phyloP scores from a whole-genome alignment of 2,888 invertebrate genomes.

The Nasonovia ribisnigri region DNA sequence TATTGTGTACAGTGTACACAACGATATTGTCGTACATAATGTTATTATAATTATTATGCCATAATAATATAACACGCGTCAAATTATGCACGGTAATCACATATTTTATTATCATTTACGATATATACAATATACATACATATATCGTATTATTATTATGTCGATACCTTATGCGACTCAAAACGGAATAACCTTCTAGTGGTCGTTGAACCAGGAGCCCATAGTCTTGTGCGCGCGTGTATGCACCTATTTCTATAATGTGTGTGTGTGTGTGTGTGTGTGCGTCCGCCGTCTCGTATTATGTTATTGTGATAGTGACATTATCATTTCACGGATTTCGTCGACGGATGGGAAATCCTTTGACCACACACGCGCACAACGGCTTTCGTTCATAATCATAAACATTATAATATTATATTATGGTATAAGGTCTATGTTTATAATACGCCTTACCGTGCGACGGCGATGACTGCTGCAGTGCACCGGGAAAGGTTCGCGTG shows the following conservation, averaged over 20 bases:
- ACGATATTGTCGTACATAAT: not conserved
- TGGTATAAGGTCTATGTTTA: too few relatives aligned
- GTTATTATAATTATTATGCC: too few relatives aligned
- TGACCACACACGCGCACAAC: not conserved
- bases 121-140: too few relatives aligned
- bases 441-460: not conserved
- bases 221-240: not conserved
- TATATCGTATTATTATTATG: not conserved
- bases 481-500: too few relatives aligned
- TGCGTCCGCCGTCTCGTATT: not conserved
- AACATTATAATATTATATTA: too few relatives aligned
- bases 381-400: too few relatives aligned
- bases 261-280: not conserved
- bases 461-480: too few relatives aligned
- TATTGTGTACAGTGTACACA: not conserved
- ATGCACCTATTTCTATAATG: not conserved
- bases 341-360: conserved; percentile 12
- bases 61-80: not conserved
- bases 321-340: not conserved
- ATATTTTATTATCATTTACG: not conserved
- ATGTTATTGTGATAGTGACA: not conserved
- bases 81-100: conserved; percentile 3
- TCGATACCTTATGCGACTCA: not conserved
- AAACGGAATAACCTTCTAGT: conserved; percentile 61
- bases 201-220: conserved; percentile 57